Base-by-base conservation (phyloP, 2,797 vertebrate genomes). In the Siniperca scherzeri region DNA sequence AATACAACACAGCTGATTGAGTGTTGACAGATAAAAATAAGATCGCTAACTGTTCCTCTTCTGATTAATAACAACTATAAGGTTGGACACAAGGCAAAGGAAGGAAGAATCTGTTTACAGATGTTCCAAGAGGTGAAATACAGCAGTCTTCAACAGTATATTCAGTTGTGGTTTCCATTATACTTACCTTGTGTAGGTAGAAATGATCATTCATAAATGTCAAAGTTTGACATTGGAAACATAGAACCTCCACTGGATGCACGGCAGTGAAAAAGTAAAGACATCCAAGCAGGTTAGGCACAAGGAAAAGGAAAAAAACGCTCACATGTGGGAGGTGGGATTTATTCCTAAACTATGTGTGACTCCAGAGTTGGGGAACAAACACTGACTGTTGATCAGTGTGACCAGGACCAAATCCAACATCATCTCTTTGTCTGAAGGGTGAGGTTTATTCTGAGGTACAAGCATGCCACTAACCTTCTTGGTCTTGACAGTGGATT, bases 401-500 rank as follows among this genome's bases (percentile, higher is more conserved):
- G 57, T 76, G 80, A 38, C 62, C 64, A 27, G 61, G 36, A 76
- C 53, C 25, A 46, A 81, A 70, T 76, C 68, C 27, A 62, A 22
- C 33, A 60, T 64, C 66, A 73, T 78, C 46, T 73, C 50, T 64
- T 61, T 69, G 50, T n/a, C 53, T 64, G 70, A 56, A 14, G 56
- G 7, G 38, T 33, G 52, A 66, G 8, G 14, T 64, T 74, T 10
- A 69, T 48, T 67, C 57, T 56, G 67, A 88, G 25, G 71, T 65
- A 52, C 21, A 65, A 56, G 27, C 48, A 48, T 67, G 77, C 16
- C 25, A 87, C 96, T 90, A 91, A 98, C 98, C 97, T 97, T 98
- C 95, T 99, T 99, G 84, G 97, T 98, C 94, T 99, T 99, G 93
- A 99, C 98, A 9, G 98, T 99, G 71, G 98, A 99, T 79, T 97